Evolutionary conservation across 92 coral and sea anemone genomes (phyloP), one percentile per base, ranked within the genome.

Genomic region (Metridium senile): DNA sequence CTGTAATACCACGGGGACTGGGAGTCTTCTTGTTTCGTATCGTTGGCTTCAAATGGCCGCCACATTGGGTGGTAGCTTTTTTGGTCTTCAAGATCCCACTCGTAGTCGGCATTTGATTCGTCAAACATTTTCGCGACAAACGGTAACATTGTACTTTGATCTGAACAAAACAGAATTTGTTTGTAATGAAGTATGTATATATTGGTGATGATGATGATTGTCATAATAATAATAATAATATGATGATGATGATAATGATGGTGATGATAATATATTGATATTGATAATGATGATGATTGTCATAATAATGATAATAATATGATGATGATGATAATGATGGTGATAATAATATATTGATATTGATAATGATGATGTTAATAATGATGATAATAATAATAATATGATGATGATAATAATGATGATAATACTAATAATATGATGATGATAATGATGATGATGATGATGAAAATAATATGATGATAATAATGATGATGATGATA

Each of bases 1-100:
- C 94, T 87, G 71, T 91, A 92, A 10, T 74, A 78, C 98, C 98
- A 94, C 9, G 97, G 91, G 16, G 93, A 74, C 16, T 83, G 82
- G 58, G 80, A 79, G 29, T 79, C 87, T 22, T 81, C 84, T 57
- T 89, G 76, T 6, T 66, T 76, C 39, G 93, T 87, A 29, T 65
- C 75, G 57, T 87, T 91, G 11, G 78, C 65, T 16, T n/a, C 74
- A 63, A 77, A 46, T 51, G 89, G 85, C 21, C 21, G 61, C 98
- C 98, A 94, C 16, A 65, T 21, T 8, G 76, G 57, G 34, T 75
- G 52, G 62, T 84, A 94, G n/a, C 26, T 27, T 21, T 65, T 81
- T 74, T 52, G 56, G 74, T 94, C 97, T 74, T 94, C 98, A 9
- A 80, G 52, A 33, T 89, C 94, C 88, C 94, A 92, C 1, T 88